Conservation (phyloP, 2,113 vertebrate species). For the Blennius ocellaris region DNA sequence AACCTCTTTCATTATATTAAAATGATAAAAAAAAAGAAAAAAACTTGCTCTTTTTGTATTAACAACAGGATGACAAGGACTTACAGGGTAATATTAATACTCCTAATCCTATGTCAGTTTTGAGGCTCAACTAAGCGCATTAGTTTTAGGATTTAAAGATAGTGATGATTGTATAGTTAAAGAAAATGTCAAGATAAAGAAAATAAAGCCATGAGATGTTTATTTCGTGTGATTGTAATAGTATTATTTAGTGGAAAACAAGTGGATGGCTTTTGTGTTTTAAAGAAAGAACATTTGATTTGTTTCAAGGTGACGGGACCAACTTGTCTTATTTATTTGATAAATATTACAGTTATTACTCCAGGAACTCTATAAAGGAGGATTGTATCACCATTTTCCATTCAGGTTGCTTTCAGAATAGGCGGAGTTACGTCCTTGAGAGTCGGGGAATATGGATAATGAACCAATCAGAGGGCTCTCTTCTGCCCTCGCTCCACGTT, state of each 20-base stretch:
- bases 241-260: constrained; percentile 24
- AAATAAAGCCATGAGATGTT: constrained; percentile 20
- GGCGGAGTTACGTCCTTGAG: background rate
- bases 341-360: too few relatives aligned
- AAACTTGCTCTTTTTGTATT: constrained; percentile 12
- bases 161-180: constrained; percentile 36
- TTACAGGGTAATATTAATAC: constrained; percentile 61
- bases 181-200: constrained; percentile 43
- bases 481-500: background rate
- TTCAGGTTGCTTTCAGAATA: background rate
- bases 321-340: too few relatives aligned
- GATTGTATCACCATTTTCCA: too few relatives aligned
- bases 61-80: constrained; percentile 55
- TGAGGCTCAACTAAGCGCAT: constrained; percentile 31
- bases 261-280: background rate
- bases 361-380: too few relatives aligned
- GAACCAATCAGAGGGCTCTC: constrained; percentile 49
- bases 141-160: constrained; percentile 55
- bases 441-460: constrained; percentile 17
- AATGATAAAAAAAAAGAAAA: constrained; percentile 50
- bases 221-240: constrained; percentile 55
- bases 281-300: too few relatives aligned
- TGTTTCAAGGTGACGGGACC: too few relatives aligned
- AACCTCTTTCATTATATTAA: constrained; percentile 64
- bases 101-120: constrained; percentile 56